Evolutionary conservation across 2,888 invertebrate genomes (phyloP).

Genomic region (Julus scandinavius): DNA sequence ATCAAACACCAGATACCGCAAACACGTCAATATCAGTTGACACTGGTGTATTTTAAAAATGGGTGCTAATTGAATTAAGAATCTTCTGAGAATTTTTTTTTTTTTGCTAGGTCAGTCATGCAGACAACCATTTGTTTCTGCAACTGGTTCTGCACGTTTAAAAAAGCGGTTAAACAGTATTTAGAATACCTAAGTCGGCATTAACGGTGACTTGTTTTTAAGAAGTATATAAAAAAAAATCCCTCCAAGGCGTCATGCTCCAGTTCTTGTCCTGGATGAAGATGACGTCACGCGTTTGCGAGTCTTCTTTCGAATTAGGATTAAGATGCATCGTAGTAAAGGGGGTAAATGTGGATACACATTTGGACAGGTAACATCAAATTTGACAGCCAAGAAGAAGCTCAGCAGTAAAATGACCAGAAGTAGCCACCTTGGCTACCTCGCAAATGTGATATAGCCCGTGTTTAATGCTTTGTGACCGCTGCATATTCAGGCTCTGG

Average conservation of each 20-base stretch:
- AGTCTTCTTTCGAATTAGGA: conserved; percentile 11
- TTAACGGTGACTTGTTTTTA: conserved; percentile 13
- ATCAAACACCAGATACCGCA: background rate
- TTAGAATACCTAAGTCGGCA: conserved; percentile 6
- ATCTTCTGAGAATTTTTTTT: background rate
- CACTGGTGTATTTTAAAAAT: background rate
- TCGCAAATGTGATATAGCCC: background rate
- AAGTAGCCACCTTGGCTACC: background rate
- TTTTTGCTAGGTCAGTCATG: conserved; percentile 14
- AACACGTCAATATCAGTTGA: background rate
- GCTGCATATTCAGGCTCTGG: conserved; percentile 1
- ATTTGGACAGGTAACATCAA: conserved; percentile 3
- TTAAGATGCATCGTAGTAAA: conserved; percentile 23
- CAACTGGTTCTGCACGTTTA: conserved; percentile 17
- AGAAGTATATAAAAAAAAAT: background rate
- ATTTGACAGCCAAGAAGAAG: background rate
- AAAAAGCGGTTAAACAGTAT: conserved; percentile 27
- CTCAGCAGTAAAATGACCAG: background rate
- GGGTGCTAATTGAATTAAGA: conserved; percentile 18
- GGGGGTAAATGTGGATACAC: conserved; percentile 1
- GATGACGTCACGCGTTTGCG: background rate
- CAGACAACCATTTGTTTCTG: conserved; percentile 24
- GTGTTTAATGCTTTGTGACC: background rate
- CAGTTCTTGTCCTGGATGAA: conserved; percentile 35
- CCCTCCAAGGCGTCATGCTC: conserved; percentile 15